A percentile compares a stretch with the other conserved stretches of the same genome.
phyloP scores from a whole-genome alignment of 2,113 vertebrate genomes.

The Bubo scandiacus region DNA sequence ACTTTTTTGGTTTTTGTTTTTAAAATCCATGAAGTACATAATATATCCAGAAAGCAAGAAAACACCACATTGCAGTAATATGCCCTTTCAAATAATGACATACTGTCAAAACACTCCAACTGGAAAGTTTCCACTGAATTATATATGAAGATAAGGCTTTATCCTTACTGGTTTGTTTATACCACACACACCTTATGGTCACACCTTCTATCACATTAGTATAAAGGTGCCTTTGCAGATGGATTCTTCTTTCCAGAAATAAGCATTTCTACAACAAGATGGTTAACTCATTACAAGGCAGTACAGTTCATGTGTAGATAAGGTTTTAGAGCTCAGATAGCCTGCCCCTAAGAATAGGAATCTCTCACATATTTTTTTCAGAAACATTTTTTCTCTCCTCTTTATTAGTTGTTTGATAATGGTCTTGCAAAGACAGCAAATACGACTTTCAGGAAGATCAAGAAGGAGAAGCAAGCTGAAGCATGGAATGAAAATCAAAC shows the following conservation, averaged over 20 bases:
- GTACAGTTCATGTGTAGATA: background rate
- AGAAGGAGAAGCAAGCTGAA: background rate
- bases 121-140: background rate
- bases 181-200: background rate
- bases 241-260: background rate
- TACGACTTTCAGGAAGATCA: background rate
- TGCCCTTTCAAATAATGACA: background rate
- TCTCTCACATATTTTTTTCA: background rate
- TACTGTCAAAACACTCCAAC: background rate
- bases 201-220: background rate
- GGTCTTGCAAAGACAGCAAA: background rate
- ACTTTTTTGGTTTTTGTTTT: background rate
- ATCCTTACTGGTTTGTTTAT: background rate
- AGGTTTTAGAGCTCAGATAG: background rate
- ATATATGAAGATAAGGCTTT: background rate
- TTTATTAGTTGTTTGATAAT: background rate
- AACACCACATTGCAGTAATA: background rate
- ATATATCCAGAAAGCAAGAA: background rate
- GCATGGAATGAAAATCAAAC: background rate
- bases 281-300: background rate
- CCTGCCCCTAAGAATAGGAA: background rate
- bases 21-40: background rate
- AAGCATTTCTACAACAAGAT: background rate
- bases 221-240: background rate
- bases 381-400: background rate